Conservation (phyloP, 2,113 vertebrate species). For the Phycodurus eques region DNA sequence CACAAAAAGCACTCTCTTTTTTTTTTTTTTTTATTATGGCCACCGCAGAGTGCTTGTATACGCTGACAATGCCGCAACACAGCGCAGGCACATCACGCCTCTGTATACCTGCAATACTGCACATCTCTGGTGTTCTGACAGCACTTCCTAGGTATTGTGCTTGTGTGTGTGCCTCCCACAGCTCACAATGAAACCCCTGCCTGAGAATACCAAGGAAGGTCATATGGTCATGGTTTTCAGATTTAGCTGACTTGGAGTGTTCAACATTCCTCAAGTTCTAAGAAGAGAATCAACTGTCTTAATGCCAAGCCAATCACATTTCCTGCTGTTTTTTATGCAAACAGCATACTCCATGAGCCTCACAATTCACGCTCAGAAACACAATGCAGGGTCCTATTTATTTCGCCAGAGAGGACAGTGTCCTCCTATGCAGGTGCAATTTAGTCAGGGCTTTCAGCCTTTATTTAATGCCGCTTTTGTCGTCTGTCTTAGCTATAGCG, state of each 20-base stretch:
- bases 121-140: slow-evolving; percentile 34
- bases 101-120: slow-evolving; percentile 40
- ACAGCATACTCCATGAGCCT: slow-evolving; percentile 44
- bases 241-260: slow-evolving; percentile 65
- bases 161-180: slow-evolving; percentile 45
- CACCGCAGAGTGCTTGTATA: slow-evolving; percentile 66
- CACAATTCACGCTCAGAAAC: slow-evolving; percentile 32
- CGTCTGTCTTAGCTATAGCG: slow-evolving; percentile 31
- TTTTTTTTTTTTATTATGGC: slow-evolving; percentile 57
- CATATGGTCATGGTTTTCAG: slow-evolving; percentile 72
- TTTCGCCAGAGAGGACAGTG: slow-evolving; percentile 22
- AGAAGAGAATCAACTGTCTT: slow-evolving; percentile 57
- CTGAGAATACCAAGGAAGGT: slow-evolving; percentile 58
- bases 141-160: slow-evolving; percentile 38
- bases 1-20: slow-evolving; percentile 43
- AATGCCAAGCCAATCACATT: slow-evolving; percentile 66
- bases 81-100: slow-evolving; percentile 1
- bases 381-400: slow-evolving; percentile 28
- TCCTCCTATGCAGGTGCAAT: slow-evolving; percentile 38
- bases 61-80: slow-evolving; percentile 46
- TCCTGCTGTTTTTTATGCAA: slow-evolving; percentile 48
- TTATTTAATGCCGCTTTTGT: slow-evolving; percentile 63
- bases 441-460: slow-evolving; percentile 53
- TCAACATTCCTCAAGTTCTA: slow-evolving; percentile 69
- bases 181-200: slow-evolving; percentile 45